Evolutionary conservation across 2,797 vertebrate genomes (phyloP), one percentile per base, ranked within the genome.

Genomic region (Cetoscarus ocellatus): DNA sequence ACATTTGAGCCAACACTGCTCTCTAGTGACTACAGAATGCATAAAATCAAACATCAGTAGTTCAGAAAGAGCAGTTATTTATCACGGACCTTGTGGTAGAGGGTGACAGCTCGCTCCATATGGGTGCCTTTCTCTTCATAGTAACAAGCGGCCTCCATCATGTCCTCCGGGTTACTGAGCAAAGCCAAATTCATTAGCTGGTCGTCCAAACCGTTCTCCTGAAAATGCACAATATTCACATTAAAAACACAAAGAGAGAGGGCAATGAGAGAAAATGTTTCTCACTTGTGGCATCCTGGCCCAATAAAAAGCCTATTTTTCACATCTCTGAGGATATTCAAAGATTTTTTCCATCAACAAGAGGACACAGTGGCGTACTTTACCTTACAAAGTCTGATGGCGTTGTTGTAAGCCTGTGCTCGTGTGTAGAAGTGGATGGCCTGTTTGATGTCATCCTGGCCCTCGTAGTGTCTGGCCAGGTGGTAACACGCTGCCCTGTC

Each of bases 161-260:
- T 99, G 89, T 99, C 98, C 88, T 99, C 97, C 0, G 98, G 96
- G 61, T 97, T 97, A 88, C 98, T 99, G 85, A 99, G 93, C 72
- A 99, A 91, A 44, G 98, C 97, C 93, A 99, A 75, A 83, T 98
- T 98, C 96, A 99, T 97, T 85, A 99, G 94, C 85, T 98, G 98
- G 88, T 99, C 97, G 3, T 99, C 96, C 74, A 99, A 83, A 72
- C 95, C 87, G 2, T 96, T 96, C 55, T 96, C 97, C 97, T 98
- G 65, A 40, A 78, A 19, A 69, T 11, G 72, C n/a, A 73, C n/a
- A n/a, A n/a, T n/a, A n/a, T n/a, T n/a, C n/a, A n/a, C n/a, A n/a
- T n/a, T n/a, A n/a, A n/a, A n/a, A n/a, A n/a, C n/a, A n/a, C n/a
- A n/a, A n/a, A n/a, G n/a, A n/a, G n/a, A n/a, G n/a, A n/a, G n/a